Evolutionary conservation across 1,140 invertebrate genomes (phyloP).

Genomic region (Cydia fagiglandana): DNA sequence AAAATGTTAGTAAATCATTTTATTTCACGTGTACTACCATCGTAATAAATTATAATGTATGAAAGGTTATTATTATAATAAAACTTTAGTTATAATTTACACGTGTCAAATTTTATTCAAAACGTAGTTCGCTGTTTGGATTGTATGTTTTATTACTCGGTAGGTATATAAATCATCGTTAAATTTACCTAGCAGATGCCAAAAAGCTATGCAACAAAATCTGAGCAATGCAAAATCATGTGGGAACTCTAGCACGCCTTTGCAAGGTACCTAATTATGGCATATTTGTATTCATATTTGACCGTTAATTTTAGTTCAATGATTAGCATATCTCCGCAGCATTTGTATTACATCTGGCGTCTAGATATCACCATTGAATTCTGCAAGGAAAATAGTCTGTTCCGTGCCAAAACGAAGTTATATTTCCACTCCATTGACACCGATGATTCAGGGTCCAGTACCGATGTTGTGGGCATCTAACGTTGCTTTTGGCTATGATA

Average conservation of each 20-base stretch:
- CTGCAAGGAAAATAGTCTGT: conserved; percentile 51
- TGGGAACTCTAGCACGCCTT: background rate
- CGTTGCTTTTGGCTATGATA: conserved; percentile 56
- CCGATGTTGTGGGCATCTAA: conserved; percentile 38
- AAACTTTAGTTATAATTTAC: conserved; percentile 34
- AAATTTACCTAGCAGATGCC: conserved; percentile 22
- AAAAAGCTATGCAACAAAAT: conserved; percentile 20
- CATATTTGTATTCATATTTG: conserved; percentile 4
- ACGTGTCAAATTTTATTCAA: conserved; percentile 13
- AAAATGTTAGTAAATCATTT: background rate
- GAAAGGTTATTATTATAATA: conserved; percentile 29
- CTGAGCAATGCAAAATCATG: background rate
- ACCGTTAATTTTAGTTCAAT: conserved; percentile 13
- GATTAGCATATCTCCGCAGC: conserved; percentile 15
- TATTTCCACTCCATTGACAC: conserved; percentile 65
- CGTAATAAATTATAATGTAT: too few relatives aligned
- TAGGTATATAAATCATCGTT: conserved; percentile 19
- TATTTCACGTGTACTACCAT: background rate
- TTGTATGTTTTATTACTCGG: conserved; percentile 16
- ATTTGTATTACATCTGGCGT: conserved; percentile 49
- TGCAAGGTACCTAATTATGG: background rate
- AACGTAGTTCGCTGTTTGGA: conserved; percentile 4
- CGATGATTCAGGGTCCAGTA: conserved; percentile 55
- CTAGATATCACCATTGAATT: conserved; percentile 48
- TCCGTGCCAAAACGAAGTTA: conserved; percentile 66